These are phyloP conservation scores for Eulithis prunata DNA, from an alignment of 2,888 invertebrate species.

Conservation along the genomic window DNA sequence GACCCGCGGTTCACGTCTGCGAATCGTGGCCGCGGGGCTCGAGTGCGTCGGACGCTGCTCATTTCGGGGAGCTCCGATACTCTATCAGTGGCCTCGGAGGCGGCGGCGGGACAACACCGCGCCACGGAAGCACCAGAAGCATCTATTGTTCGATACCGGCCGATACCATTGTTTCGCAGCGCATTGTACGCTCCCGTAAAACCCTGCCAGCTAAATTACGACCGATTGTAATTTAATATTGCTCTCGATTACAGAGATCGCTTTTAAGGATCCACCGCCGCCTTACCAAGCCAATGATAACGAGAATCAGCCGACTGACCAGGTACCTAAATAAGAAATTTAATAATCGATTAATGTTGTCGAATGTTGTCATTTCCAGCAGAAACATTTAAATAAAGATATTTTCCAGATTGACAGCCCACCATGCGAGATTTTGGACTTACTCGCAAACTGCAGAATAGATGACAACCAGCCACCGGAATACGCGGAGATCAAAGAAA, in stretches of 20 bases:
- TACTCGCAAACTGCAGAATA: conserved; percentile 70
- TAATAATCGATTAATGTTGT: conserved; percentile 34
- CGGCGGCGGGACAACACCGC: conserved; percentile 39
- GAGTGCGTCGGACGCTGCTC: conserved; percentile 41
- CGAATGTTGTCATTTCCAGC: conserved; percentile 12
- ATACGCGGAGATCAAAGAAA: conserved; percentile 75
- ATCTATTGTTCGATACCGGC: conserved; percentile 19
- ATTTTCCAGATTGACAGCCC: conserved; percentile 57
- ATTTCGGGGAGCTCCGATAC: conserved; percentile 39
- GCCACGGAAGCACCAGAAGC: conserved; percentile 18
- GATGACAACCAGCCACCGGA: conserved; percentile 59
- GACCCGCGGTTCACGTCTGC: conserved; percentile 47
- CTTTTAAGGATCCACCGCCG: conserved; percentile 73
- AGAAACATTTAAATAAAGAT: not conserved
- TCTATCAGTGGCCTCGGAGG: conserved; percentile 58
- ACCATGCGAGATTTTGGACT: conserved; percentile 70
- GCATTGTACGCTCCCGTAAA: conserved; percentile 63
- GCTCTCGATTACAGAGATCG: conserved; percentile 60
- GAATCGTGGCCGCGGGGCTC: conserved; percentile 53
- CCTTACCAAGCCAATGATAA: conserved; percentile 71
- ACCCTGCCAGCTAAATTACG: conserved; percentile 56
- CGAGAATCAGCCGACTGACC: conserved; percentile 50
- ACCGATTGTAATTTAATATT: conserved; percentile 50
- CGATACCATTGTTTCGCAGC: conserved; percentile 55
- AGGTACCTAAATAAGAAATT: conserved; percentile 53